These are phyloP conservation scores for Esox niger DNA, from an alignment of 2,113 vertebrate genomes.

Conservation along the genomic window DNA sequence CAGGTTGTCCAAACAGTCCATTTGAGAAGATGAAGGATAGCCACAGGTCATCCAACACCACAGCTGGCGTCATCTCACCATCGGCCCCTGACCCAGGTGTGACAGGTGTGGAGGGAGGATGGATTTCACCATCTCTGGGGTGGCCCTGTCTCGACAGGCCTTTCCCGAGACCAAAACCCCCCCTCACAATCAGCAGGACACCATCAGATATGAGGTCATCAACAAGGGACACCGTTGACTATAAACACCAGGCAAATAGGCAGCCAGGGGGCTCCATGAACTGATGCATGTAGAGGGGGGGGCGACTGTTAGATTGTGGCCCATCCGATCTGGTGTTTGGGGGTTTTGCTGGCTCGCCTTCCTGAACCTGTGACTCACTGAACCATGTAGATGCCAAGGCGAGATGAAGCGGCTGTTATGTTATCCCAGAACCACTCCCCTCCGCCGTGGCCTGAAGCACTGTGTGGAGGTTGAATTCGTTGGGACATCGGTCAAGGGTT, in stretches of 20 bases:
- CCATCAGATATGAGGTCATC: constrained; percentile 4
- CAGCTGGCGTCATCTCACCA: not conserved
- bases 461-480: too few relatives aligned
- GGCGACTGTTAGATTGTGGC: not conserved
- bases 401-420: constrained; percentile 3
- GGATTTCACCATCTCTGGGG: not conserved
- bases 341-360: constrained; percentile 29
- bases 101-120: not conserved
- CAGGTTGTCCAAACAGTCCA: constrained; percentile 1
- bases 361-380: constrained; percentile 24
- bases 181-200: not conserved
- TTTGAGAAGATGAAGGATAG: constrained; percentile 1
- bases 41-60: not conserved
- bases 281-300: not conserved
- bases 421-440: constrained; percentile 14
- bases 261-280: not conserved
- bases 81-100: not conserved
- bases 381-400: not conserved
- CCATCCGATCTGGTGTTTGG: constrained; percentile 3
- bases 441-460: not conserved
- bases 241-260: too few relatives aligned
- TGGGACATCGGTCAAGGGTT: constrained; percentile 16
- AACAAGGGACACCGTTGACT: constrained; percentile 2
- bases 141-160: not conserved
- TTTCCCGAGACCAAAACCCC: too few relatives aligned